Percentiles rank a stretch among this genome's conserved stretches.
Evolutionary conservation across 2,888 invertebrate species (phyloP).

Genomic region (Sclerodermus sp.): DNA sequence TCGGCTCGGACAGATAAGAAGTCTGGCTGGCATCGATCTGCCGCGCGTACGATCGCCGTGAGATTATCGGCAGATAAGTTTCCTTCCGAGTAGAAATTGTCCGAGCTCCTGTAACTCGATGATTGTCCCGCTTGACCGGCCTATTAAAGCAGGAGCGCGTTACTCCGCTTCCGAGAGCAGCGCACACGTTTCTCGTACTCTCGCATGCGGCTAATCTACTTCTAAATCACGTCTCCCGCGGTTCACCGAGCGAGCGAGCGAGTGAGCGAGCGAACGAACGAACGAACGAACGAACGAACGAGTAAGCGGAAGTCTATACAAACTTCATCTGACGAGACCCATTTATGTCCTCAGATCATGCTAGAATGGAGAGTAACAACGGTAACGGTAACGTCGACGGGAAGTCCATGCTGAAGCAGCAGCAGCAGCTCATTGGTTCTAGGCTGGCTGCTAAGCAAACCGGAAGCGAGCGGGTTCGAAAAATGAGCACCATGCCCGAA

Average conservation of each 20-base stretch:
- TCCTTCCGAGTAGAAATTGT: no score
- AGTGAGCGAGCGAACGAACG: no score
- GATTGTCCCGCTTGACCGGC: no score
- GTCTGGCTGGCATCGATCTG: no score
- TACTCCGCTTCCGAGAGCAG: no score
- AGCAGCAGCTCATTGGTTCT: slow-evolving; percentile 11
- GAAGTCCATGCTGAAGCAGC: slow-evolving; percentile 2
- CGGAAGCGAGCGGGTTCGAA: slow-evolving; percentile 30
- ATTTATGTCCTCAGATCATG: slow-evolving; percentile 21
- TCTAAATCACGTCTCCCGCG: not conserved
- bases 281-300: no score
- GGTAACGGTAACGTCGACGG: not conserved
- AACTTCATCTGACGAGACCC: not conserved
- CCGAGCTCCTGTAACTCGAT: no score
- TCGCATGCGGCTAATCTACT: not conserved
- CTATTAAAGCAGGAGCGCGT: no score
- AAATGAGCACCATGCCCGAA: slow-evolving; percentile 53
- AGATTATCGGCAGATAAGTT: no score
- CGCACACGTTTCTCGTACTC: no score
- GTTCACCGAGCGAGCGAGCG: not conserved
- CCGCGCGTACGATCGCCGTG: no score
- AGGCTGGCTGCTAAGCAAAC: slow-evolving; percentile 32
- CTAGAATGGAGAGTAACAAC: slow-evolving; percentile 24
- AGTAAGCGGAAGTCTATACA: not conserved
- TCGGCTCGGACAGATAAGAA: no score